A percentile compares a stretch with the other conserved stretches of the same genome.
These are phyloP conservation scores for Paralichthys olivaceus DNA, from an alignment of 2,113 vertebrate genomes.

Conservation along the genomic window DNA sequence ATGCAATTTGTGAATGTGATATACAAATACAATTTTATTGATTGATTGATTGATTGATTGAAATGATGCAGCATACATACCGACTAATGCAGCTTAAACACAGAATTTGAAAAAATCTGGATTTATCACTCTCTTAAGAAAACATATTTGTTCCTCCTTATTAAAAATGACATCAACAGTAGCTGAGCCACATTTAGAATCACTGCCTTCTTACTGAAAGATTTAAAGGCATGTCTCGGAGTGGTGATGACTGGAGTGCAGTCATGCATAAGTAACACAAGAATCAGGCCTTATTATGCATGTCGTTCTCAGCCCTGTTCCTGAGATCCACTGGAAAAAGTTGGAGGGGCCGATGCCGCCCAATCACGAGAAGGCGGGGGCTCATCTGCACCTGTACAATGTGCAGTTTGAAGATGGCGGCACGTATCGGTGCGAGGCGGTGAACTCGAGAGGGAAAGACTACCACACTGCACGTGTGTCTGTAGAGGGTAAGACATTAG, in stretches of 20 bases:
- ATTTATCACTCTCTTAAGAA: too few relatives aligned
- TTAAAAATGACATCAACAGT: not conserved
- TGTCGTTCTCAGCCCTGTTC: constrained; percentile 88
- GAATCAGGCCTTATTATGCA: not conserved
- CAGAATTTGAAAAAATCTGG: too few relatives aligned
- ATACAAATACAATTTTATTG: too few relatives aligned
- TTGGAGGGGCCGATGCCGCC: constrained; percentile 87
- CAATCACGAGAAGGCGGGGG: constrained; percentile 87
- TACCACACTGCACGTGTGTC: constrained; percentile 86
- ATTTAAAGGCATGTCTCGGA: constrained; percentile 16
- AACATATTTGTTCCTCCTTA: too few relatives aligned
- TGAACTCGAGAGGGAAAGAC: constrained; percentile 93
- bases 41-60: too few relatives aligned
- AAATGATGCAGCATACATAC: too few relatives aligned
- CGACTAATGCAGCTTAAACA: too few relatives aligned
- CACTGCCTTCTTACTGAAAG: not conserved
- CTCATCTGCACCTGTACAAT: constrained; percentile 91
- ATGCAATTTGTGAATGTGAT: too few relatives aligned
- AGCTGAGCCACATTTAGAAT: not conserved
- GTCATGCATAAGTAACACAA: not conserved
- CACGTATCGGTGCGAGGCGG: constrained; percentile 90
- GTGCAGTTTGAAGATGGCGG: constrained; percentile 93
- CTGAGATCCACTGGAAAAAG: constrained; percentile 92
- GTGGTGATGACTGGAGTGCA: constrained; percentile 3
- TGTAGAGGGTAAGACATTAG: constrained; percentile 86